Conservation (phyloP, 2,888 invertebrate genomes). For the Hanleya hanleyi region DNA sequence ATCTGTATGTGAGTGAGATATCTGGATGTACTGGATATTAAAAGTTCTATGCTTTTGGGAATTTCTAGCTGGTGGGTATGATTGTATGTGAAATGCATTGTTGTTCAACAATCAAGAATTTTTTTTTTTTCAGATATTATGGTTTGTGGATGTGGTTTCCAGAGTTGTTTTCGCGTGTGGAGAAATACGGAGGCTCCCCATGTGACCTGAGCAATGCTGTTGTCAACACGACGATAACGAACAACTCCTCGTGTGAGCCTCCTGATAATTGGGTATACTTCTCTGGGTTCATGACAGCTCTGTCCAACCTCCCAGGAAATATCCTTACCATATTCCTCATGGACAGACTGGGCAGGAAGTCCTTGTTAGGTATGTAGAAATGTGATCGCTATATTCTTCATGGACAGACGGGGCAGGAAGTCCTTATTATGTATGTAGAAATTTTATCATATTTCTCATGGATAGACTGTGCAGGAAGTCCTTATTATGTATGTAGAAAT, state of each 20-base stretch:
- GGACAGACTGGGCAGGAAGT: slow-evolving; percentile 69
- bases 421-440: no score
- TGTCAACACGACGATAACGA: neutral
- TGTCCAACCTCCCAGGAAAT: slow-evolving; percentile 72
- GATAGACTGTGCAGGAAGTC: slow-evolving; percentile 69
- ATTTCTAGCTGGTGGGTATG: no score
- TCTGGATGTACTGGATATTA: no score
- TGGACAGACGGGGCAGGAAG: no score
- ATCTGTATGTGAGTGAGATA: no score
- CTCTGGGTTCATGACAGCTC: slow-evolving; percentile 68
- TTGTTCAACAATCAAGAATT: no score
- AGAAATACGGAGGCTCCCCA: slow-evolving; percentile 69
- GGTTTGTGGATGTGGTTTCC: slow-evolving; percentile 99
- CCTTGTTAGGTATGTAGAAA: slow-evolving; percentile 67
- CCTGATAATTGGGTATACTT: slow-evolving; percentile 60
- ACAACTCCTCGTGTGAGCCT: slow-evolving; percentile 18
- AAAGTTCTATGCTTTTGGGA: no score
- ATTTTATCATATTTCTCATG: slow-evolving; percentile 68
- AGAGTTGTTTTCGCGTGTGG: slow-evolving; percentile 88
- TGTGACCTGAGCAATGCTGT: slow-evolving; percentile 40
- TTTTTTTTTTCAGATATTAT: slow-evolving; percentile 81
- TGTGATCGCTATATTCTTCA: slow-evolving; percentile 19
- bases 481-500: slow-evolving; percentile 66
- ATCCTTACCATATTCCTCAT: slow-evolving; percentile 68
- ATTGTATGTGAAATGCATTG: no score